Conservation (phyloP, 1,140 invertebrate genomes). For the Holotrichia oblita region DNA sequence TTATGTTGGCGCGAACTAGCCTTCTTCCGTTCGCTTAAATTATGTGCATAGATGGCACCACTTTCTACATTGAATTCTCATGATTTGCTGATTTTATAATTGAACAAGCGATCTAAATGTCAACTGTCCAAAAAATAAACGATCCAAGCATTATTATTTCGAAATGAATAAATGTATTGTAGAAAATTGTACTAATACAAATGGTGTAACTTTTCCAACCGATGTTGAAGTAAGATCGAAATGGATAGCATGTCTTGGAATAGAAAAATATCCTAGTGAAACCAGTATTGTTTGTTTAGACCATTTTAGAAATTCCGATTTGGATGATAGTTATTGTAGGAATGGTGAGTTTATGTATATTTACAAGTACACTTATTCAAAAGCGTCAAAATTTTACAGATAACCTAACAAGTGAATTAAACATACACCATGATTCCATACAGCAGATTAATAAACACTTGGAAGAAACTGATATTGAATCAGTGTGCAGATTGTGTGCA, state of each 20-base stretch:
- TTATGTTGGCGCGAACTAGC: too few species aligned
- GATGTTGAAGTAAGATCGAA: conserved; percentile 47
- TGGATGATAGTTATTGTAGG: conserved; percentile 3
- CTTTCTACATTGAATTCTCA: too few species aligned
- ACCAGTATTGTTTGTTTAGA: conserved; percentile 55
- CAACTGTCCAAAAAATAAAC: conserved; percentile 25
- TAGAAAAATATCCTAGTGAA: conserved; percentile 43
- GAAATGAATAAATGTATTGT: conserved; percentile 10
- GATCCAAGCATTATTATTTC: not conserved
- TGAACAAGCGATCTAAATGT: conserved; percentile 35
- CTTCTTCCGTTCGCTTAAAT: too few species aligned
- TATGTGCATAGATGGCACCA: not conserved
- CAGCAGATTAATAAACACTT: not conserved
- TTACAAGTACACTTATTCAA: not conserved
- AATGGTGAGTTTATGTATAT: not conserved
- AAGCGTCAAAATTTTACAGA: not conserved
- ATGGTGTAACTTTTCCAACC: conserved; percentile 54
- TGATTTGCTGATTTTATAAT: conserved; percentile 14
- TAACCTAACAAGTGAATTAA: conserved; percentile 18
- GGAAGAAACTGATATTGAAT: not conserved
- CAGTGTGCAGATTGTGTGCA: conserved; percentile 40
- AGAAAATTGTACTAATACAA: conserved; percentile 51
- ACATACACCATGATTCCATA: not conserved
- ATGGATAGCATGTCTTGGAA: conserved; percentile 51
- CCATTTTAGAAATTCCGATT: conserved; percentile 52